Conservation (phyloP, 2,888 invertebrate genomes). For the Chymomyza amoena region DNA sequence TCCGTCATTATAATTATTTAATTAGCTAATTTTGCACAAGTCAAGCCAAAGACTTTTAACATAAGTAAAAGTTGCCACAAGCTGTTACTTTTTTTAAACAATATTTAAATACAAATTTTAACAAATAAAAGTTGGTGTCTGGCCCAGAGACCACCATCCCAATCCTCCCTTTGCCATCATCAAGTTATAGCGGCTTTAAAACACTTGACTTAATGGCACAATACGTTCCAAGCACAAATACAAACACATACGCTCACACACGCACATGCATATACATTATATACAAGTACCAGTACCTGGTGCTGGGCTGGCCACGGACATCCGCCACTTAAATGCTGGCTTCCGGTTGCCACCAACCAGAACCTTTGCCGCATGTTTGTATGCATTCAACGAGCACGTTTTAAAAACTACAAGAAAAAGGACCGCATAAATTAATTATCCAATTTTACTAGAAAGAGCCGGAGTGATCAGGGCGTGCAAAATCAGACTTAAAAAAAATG, state of each 20-base stretch:
- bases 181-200: conserved; percentile 42
- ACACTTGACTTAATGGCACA: conserved; percentile 47
- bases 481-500: conserved; percentile 54
- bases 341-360: conserved; percentile 39
- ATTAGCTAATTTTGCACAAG: neutral
- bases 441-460: conserved; percentile 45
- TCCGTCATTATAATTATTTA: neutral
- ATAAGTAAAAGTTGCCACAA: conserved; percentile 46
- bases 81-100: conserved; percentile 53
- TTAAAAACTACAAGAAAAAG: conserved; percentile 54
- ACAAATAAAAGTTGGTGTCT: conserved; percentile 33
- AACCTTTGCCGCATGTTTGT: neutral
- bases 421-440: conserved; percentile 68
- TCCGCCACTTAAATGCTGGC: conserved; percentile 51
- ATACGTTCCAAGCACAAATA: conserved; percentile 12
- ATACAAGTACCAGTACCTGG: no score
- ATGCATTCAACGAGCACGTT: conserved; percentile 41
- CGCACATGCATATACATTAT: conserved; percentile 9
- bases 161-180: neutral
- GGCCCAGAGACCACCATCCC: neutral
- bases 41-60: no score
- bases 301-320: conserved; percentile 23
- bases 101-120: conserved; percentile 69
- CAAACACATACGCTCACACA: conserved; percentile 11
- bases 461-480: conserved; percentile 10